Evolutionary conservation across 2,888 invertebrate species (phyloP).

Genomic region (Craniophora ligustri): DNA sequence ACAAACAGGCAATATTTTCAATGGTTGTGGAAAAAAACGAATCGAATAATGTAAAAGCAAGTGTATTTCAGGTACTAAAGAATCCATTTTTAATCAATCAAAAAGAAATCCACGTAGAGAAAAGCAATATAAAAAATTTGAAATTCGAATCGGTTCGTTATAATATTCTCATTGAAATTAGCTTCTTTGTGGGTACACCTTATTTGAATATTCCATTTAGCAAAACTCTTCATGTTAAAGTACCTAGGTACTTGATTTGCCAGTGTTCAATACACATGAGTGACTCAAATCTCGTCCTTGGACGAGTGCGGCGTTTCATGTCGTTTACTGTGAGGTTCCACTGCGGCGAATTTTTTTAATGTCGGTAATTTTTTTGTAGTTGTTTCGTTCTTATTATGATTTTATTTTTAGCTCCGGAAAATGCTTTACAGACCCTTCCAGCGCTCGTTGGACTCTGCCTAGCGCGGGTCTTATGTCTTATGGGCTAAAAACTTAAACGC

Average conservation of each 20-base stretch:
- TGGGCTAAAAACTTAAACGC: too few species aligned
- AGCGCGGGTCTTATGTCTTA: too few species aligned
- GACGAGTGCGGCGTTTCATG: constrained; percentile 15
- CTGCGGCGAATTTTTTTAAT: constrained; percentile 13
- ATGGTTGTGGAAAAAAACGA: too few species aligned
- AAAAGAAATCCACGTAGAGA: constrained; percentile 36
- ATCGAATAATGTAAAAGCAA: constrained; percentile 21
- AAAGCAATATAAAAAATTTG: constrained; percentile 54
- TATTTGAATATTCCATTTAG: constrained; percentile 53
- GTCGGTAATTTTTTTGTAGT: too few species aligned
- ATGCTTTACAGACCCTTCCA: too few species aligned
- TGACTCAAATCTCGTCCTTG: constrained; percentile 33
- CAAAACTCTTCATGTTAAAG: constrained; percentile 27
- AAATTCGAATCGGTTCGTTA: constrained; percentile 57
- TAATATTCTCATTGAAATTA: constrained; percentile 60
- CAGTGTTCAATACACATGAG: constrained; percentile 55
- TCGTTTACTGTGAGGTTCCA: constrained; percentile 30
- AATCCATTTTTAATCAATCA: constrained; percentile 48
- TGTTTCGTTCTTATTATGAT: too few species aligned
- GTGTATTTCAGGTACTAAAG: constrained; percentile 10
- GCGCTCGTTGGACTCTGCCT: too few species aligned
- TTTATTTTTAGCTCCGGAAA: too few species aligned
- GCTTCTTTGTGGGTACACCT: constrained; percentile 51
- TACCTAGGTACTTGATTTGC: constrained; percentile 46
- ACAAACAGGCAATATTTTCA: too few species aligned